phyloP scores from a whole-genome alignment of 2,888 invertebrate species.

The Catocala sponsa region DNA sequence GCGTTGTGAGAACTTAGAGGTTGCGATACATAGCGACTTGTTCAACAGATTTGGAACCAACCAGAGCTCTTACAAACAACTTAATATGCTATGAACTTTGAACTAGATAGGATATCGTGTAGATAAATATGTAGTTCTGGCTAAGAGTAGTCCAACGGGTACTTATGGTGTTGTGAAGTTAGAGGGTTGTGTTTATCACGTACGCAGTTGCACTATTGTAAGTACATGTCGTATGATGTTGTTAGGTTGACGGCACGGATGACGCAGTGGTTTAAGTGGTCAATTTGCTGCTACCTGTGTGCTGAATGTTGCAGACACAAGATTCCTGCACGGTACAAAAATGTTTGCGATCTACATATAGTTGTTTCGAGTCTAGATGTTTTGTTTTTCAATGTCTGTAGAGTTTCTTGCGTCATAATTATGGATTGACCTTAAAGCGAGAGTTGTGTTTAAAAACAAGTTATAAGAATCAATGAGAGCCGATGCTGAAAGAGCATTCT shows the following conservation, averaged over 20 bases:
- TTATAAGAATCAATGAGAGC: too few relatives aligned
- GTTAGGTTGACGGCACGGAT: not conserved
- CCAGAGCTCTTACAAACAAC: conserved; percentile 48
- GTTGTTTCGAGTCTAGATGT: too few relatives aligned
- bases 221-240: not conserved
- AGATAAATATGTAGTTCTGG: conserved; percentile 4
- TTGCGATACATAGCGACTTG: conserved; percentile 60
- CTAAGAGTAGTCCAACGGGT: conserved; percentile 6
- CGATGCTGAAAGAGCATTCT: too few relatives aligned
- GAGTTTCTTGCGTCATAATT: too few relatives aligned
- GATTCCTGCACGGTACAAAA: too few relatives aligned
- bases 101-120: conserved; percentile 22
- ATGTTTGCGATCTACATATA: too few relatives aligned
- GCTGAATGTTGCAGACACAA: too few relatives aligned
- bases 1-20: conserved; percentile 52
- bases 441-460: too few relatives aligned
- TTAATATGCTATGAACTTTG: conserved; percentile 45
- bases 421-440: too few relatives aligned
- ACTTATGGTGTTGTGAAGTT: conserved; percentile 15
- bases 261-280: not conserved
- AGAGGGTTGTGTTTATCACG: conserved; percentile 8
- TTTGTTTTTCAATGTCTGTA: too few relatives aligned
- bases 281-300: not conserved
- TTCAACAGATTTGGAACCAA: conserved; percentile 50
- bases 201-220: conserved; percentile 3